These are phyloP conservation scores for Mormyrus iriodes DNA, from an alignment of 2,113 vertebrate genomes.

Conservation along the genomic window DNA sequence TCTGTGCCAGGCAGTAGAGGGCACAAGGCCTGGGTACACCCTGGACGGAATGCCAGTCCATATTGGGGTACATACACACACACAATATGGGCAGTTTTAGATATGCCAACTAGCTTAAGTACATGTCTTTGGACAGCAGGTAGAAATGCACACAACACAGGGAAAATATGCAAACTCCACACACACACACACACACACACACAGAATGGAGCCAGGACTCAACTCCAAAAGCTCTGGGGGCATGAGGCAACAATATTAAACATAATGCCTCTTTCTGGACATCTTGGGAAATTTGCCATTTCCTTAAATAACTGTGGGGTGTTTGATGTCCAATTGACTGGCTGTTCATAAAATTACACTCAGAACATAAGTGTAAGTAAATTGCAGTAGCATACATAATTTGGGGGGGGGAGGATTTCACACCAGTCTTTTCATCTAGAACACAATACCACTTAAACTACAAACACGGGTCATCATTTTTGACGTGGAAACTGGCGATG, in stretches of 20 bases:
- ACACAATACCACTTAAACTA: conserved; percentile 37
- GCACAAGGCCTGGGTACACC: neutral
- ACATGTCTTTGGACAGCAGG: too few species aligned
- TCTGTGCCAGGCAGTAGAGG: neutral
- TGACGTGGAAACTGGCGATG: neutral
- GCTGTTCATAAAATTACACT: conserved; percentile 37
- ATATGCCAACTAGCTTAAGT: too few species aligned
- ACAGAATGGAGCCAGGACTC: too few species aligned
- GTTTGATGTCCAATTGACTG: conserved; percentile 39
- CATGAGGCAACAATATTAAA: neutral
- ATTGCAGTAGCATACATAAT: neutral
- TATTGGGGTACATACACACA: neutral
- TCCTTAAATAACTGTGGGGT: neutral
- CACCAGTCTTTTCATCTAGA: neutral
- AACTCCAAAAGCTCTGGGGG: too few species aligned
- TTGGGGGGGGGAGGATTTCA: neutral
- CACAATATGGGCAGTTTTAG: too few species aligned
- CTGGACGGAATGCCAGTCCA: neutral
- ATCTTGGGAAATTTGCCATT: neutral
- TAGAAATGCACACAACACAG: too few species aligned
- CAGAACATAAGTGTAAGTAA: neutral
- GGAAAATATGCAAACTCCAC: neutral
- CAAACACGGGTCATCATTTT: neutral
- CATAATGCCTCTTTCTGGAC: neutral
- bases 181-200: neutral